These are phyloP conservation scores for Siphonodentalium dalli DNA, from an alignment of 2,888 invertebrate species.

Conservation along the genomic window DNA sequence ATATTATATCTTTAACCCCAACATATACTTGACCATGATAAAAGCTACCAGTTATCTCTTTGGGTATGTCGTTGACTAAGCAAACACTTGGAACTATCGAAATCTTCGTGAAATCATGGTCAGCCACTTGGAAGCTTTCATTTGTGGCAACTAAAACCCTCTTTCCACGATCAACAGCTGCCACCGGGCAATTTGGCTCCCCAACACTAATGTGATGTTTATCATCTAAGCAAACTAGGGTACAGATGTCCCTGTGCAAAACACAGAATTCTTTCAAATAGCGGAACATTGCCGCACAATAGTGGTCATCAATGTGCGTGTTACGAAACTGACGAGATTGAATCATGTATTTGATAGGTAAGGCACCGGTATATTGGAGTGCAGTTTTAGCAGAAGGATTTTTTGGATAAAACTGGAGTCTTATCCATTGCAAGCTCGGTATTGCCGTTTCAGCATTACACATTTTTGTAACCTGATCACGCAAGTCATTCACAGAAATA, in stretches of 20 bases:
- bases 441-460: constrained; percentile 11
- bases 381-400: constrained; percentile 18
- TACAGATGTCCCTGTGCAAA: constrained; percentile 7
- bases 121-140: constrained; percentile 16
- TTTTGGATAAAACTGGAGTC: constrained; percentile 27
- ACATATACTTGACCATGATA: constrained; percentile 28
- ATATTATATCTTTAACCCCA: constrained; percentile 22
- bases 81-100: constrained; percentile 24
- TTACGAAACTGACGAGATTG: constrained; percentile 23
- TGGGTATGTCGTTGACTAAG: constrained; percentile 23
- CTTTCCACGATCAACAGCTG: constrained; percentile 25
- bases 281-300: constrained; percentile 21
- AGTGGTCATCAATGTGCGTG: constrained; percentile 23
- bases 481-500: constrained; percentile 23
- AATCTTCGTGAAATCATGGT: constrained; percentile 30
- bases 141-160: constrained; percentile 12
- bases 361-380: constrained; percentile 10
- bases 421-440: constrained; percentile 24
- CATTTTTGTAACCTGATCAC: constrained; percentile 7
- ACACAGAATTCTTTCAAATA: constrained; percentile 26
- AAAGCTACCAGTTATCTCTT: constrained; percentile 19
- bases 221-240: constrained; percentile 24
- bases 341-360: constrained; percentile 26
- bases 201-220: constrained; percentile 30
- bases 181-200: constrained; percentile 27